Evolutionary conservation across 2,113 vertebrate genomes (phyloP), one percentile per base, ranked within the genome.

Genomic region (Crotalus viridis): DNA sequence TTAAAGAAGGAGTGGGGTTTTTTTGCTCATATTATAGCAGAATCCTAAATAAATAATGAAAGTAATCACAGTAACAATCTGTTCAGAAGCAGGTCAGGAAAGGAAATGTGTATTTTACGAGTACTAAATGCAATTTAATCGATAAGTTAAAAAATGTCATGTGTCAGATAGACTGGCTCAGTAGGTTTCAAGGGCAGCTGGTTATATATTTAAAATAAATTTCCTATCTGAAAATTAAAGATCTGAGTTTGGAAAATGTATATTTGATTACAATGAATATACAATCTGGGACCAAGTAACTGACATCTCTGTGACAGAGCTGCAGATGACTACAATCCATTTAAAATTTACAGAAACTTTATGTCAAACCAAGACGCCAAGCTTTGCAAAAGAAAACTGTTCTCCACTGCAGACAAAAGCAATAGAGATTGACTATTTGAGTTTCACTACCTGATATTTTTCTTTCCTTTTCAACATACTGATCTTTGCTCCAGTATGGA

Each of bases 41-140:
- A 22, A 55, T 91, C 69, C 33, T 91, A 91, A 91, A 55, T 56
- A 33, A 26, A 85, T 46, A 91, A 46, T 57, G 51, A 55, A 86
- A 57, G 6, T 24, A 22, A 43, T 28, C 10, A 54, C 21, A 74
- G n/a, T 22, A 43, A 55, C 4, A 85, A 33, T 55, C 28, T 54
- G 51, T 28, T 88, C 28, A 88, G 87, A n/a, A 28, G 26, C 24
- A 54, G 10, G 13, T 17, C 51, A 55, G 13, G 5, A 91, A 15
- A 28, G 7, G 12, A 19, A 46, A 85, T 39, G 6, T 33, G 28
- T 17, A 90, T 52, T 28, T 87, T 87, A 87, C 2, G 0, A 51
- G 4, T 87, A 28, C 22, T 87, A 51, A 86, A 87, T 87, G 22
- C 85, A 87, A 26, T 52, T 51, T 48, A 88, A 55, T 28, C 52